Conservation (phyloP, 2,888 invertebrate species). For the Erebia epiphron region DNA sequence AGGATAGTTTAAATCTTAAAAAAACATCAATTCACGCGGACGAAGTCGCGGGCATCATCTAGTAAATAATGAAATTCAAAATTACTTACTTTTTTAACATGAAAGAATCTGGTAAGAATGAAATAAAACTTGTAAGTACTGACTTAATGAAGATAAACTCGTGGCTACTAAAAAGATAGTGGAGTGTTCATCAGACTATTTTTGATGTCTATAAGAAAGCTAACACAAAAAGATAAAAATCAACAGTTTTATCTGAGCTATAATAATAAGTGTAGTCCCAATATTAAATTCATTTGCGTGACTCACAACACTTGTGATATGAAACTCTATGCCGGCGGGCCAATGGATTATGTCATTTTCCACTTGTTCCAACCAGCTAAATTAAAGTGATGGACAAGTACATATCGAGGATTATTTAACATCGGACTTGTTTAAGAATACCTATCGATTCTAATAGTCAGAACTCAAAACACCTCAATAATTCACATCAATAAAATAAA, state of each 20-base stretch:
- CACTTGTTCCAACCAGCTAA: slow-evolving; percentile 45
- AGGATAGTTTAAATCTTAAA: too few species aligned
- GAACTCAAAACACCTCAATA: too few species aligned
- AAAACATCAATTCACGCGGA: too few species aligned
- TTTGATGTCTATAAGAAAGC: background rate
- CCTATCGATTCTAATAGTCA: background rate
- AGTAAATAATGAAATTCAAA: too few species aligned
- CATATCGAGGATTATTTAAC: background rate
- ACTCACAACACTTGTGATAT: slow-evolving; percentile 61
- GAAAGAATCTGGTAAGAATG: background rate
- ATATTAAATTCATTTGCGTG: slow-evolving; percentile 58
- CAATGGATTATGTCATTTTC: slow-evolving; percentile 69
- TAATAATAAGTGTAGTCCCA: slow-evolving; percentile 34
- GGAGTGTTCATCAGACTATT: background rate
- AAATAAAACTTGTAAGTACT: background rate
- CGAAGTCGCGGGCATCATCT: too few species aligned
- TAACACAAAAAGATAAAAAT: slow-evolving; percentile 8
- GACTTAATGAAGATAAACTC: background rate
- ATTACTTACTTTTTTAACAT: too few species aligned
- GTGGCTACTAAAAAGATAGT: background rate
- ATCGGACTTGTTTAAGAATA: background rate
- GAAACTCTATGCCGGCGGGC: slow-evolving; percentile 53
- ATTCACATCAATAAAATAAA: too few species aligned
- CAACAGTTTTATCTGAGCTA: slow-evolving; percentile 24
- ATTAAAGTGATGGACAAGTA: slow-evolving; percentile 18